Conservation (phyloP, 2,888 invertebrate genomes). For the Sarcophaga rosellei region DNA sequence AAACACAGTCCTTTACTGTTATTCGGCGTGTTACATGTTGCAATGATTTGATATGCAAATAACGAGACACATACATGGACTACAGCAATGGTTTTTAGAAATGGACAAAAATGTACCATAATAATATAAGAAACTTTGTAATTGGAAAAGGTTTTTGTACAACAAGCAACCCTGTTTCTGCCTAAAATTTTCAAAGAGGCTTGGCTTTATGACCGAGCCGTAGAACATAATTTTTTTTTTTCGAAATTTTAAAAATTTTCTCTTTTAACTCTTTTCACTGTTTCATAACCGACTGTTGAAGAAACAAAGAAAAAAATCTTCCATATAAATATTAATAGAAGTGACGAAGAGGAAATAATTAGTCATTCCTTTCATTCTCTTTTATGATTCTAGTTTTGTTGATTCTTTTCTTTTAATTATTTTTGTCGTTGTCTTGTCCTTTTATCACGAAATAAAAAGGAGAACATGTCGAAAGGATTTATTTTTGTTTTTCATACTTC, state of each 20-base stretch:
- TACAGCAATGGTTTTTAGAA: constrained; percentile 9
- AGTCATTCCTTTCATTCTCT: constrained; percentile 12
- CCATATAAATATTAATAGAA: constrained; percentile 5
- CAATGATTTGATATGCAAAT: constrained; percentile 48
- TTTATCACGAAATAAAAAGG: too few species aligned
- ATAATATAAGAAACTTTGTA: background rate
- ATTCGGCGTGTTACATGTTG: constrained; percentile 5
- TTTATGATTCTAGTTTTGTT: background rate
- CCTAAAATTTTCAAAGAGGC: too few species aligned
- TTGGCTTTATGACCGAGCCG: background rate
- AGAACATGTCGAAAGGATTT: too few species aligned
- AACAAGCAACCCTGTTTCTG: too few species aligned
- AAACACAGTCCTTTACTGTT: background rate
- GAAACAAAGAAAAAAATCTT: background rate
- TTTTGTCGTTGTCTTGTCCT: background rate
- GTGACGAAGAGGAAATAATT: constrained; percentile 42
- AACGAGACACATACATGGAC: constrained; percentile 7
- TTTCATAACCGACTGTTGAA: background rate
- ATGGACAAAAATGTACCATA: background rate
- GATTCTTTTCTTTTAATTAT: background rate
- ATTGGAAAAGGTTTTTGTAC: too few species aligned
- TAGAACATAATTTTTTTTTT: too few species aligned
- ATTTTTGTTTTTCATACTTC: too few species aligned
- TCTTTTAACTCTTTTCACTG: background rate
- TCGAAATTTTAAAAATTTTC: too few species aligned